phyloP scores from a whole-genome alignment of 2,888 invertebrate genomes.

The Hypolimnas misippus region DNA sequence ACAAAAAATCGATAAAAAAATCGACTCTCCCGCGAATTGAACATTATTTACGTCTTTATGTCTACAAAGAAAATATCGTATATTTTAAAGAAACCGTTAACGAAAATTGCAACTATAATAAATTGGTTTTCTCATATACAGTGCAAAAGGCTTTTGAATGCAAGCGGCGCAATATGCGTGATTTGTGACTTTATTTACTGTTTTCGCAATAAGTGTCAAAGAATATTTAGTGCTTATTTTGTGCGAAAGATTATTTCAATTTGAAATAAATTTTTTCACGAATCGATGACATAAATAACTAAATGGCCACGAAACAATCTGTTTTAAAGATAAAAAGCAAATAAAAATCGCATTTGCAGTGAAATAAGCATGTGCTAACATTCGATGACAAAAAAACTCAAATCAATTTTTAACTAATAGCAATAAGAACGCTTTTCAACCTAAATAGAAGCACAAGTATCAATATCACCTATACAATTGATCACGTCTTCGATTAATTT shows the following conservation, averaged over 20 bases:
- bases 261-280: neutral
- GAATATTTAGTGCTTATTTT: neutral
- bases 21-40: slow-evolving; percentile 20
- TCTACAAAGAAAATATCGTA: slow-evolving; percentile 18
- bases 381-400: neutral
- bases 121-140: neutral
- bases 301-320: neutral
- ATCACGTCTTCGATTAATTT: slow-evolving; percentile 12
- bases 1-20: slow-evolving; percentile 15
- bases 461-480: slow-evolving; percentile 16
- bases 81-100: slow-evolving; percentile 28
- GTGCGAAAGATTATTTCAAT: neutral
- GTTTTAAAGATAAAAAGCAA: neutral
- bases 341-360: neutral
- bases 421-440: slow-evolving; percentile 7
- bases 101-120: neutral
- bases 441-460: slow-evolving; percentile 16
- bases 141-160: neutral
- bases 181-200: neutral
- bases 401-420: neutral
- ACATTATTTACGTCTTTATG: slow-evolving; percentile 24
- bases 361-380: no score
- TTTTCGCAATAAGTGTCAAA: slow-evolving; percentile 5
- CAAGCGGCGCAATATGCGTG: neutral
- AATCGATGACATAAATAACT: no score